Percentiles rank a stretch among this genome's conserved stretches.
Conservation (phyloP, 2,113 vertebrate species). For the Ranitomeya variabilis region DNA sequence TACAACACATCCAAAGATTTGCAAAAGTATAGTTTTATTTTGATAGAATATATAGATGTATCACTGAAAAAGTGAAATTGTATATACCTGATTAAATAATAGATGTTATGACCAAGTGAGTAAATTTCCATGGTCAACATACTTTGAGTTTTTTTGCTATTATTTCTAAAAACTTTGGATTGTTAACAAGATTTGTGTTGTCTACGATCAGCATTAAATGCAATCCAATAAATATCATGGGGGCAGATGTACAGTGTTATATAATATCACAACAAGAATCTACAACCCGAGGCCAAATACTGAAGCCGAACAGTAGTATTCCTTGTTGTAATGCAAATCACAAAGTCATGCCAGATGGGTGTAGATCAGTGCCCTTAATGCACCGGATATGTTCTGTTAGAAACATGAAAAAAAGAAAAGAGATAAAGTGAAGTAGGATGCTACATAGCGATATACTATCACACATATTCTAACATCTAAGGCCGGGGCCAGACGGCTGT, state of each 20-base stretch:
- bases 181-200: background rate
- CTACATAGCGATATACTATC: background rate
- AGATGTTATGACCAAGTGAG: background rate
- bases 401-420: background rate
- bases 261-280: background rate
- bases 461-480: background rate
- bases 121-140: background rate
- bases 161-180: background rate
- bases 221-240: background rate
- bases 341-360: background rate
- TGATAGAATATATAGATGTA: no score
- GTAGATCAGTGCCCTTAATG: background rate
- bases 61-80: background rate
- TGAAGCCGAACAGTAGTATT: background rate
- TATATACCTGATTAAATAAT: background rate
- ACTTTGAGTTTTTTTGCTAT: background rate
- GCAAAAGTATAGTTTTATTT: no score
- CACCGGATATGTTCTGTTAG: background rate
- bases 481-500: no score
- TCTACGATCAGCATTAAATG: background rate
- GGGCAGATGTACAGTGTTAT: background rate
- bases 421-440: background rate
- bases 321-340: background rate
- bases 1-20: no score
- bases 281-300: background rate